Evolutionary conservation across 2,113 vertebrate genomes (phyloP), one percentile per base, ranked within the genome.

Genomic region (Callipepla squamata): DNA sequence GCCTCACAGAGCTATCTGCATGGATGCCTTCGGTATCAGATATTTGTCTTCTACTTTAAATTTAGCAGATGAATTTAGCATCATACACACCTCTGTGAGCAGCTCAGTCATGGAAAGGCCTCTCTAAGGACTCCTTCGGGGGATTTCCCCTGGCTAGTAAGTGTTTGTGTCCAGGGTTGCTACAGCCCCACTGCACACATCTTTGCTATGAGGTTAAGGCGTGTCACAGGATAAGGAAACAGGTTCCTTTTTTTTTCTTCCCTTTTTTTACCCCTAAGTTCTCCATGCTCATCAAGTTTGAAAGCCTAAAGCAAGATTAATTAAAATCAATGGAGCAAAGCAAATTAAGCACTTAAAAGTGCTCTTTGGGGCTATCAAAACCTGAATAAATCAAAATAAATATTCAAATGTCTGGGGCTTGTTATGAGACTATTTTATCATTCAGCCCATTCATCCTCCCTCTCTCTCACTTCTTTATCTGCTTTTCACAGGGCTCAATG

Each of bases 301-400:
- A 93, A 85, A 96, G 92, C 94, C 89, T 94, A 74, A 88, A 84
- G 96, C 95, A 95, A 96, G 87, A 96, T 94, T 97, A 97, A 97
- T 97, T 97, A 97, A 97, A 97, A 96, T 96, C 96, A 93, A 91
- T 93, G 96, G 87, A 97, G 94, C 95, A 95, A 93, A 96, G 92
- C 75, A 97, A 97, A 97, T 96, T 91, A 96, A 95, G 76, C 73
- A 86, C 91, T 96, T 96, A 85, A 84, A 96, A 95, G 55, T 89
- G 86, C 55, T 95, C 93, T 96, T 94, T 95, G 86, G 85, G 90
- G 86, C 92, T 95, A 94, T 95, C 91, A 94, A 92, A 93, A 81
- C 62, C 63, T 77, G 73, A 96, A 92, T 94, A 94, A 95, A 95
- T 93, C 76, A 85, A 94, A 96, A 95, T 94, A 97, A 96, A 93